Evolutionary conservation across 2,113 vertebrate species (phyloP), one percentile per base, ranked within the genome.

Genomic region (Eidolon helvum): DNA sequence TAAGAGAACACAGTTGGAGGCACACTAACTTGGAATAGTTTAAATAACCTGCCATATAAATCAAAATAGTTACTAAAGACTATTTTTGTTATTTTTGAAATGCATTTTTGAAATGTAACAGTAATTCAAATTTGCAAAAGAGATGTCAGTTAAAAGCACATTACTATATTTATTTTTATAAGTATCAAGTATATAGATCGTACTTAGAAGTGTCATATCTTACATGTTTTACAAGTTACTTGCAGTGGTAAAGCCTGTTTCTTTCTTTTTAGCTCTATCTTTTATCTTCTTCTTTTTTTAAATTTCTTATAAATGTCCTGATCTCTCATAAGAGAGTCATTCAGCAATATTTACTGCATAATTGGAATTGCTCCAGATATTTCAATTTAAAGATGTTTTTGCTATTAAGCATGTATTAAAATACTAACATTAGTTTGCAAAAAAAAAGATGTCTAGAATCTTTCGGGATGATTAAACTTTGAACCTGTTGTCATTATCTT

Each of bases 381-480:
- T 84, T 93, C 38, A 40, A 48, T 33, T 66, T 53, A 61, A 43
- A 59, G 28, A 10, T 35, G 38, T 66, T 59, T 80, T 89, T 78
- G 45, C 68, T 40, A 72, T 55, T 90, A 93, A 96, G 48, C 50
- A 0, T 94, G 5, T 59, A 87, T 93, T 88, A 92, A 92, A 96
- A 88, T 80, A 50, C 33, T 85, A 72, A 28, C 75, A 93, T 91
- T 77, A 45, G 71, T 91, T 97, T 92, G 85, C 40, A 94, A 93
- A 90, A 96, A 40, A 90, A 96, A 40, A 88, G n/a, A 85, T 89
- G n/a, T 96, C 72, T 86, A 89, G 40, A 96, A 43, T 16, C 30
- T 93, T 97, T 93, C 61, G 95, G 83, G 33, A 95, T 82, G 85
- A 72, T 45, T 85, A 65, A 97, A 77, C 8, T 78, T 80, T 93